Evolutionary conservation across 2,113 vertebrate genomes (phyloP).

Genomic region (Pleuronectes platessa): DNA sequence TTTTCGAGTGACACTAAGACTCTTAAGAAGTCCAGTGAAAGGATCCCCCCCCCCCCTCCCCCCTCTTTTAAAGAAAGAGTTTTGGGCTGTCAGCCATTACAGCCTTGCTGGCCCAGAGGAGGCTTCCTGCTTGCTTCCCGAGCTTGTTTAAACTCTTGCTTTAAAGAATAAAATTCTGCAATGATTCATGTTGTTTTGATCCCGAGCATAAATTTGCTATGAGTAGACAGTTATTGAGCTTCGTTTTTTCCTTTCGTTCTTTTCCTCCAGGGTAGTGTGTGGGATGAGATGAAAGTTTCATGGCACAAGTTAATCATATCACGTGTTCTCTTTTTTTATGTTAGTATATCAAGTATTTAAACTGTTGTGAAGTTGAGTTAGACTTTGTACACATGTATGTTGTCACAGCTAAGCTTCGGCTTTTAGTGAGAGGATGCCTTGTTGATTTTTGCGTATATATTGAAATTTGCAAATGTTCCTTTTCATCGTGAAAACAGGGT

Average conservation of each 20-base stretch:
- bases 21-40: constrained; percentile 64
- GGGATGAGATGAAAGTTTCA: constrained; percentile 40
- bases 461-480: no score
- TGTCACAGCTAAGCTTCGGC: neutral
- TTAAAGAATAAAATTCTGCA: constrained; percentile 50
- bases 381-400: neutral
- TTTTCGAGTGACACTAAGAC: constrained; percentile 42
- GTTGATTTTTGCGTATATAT: no score
- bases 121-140: constrained; percentile 30
- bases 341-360: constrained; percentile 27
- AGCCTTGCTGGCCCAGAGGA: constrained; percentile 39
- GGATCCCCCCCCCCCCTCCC: constrained; percentile 26
- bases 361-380: constrained; percentile 28
- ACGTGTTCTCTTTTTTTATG: constrained; percentile 9
- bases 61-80: constrained; percentile 53
- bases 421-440: neutral
- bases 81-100: constrained; percentile 63
- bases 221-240: constrained; percentile 15
- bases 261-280: neutral
- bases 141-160: constrained; percentile 52
- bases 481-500: no score
- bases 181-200: constrained; percentile 55
- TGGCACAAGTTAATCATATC: constrained; percentile 21
- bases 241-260: constrained; percentile 16
- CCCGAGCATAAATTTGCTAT: constrained; percentile 29